phyloP scores from a whole-genome alignment of 2,888 invertebrate species.

The Iselma pallidipennis region DNA sequence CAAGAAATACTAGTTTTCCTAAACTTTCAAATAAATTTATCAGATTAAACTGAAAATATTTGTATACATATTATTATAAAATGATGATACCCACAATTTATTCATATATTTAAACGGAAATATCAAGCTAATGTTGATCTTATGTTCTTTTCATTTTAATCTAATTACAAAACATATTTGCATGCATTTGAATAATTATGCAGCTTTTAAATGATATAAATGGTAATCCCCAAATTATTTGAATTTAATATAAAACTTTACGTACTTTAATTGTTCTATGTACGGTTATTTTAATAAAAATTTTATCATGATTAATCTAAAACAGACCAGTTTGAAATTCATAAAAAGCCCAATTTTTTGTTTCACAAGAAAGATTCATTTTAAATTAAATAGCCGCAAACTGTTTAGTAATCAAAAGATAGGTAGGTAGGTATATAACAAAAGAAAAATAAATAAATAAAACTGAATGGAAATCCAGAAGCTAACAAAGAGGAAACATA shows the following conservation, averaged over 20 bases:
- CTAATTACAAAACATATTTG: constrained; percentile 27
- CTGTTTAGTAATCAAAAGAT: not conserved
- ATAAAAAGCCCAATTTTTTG: not conserved
- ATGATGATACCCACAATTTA: constrained; percentile 13
- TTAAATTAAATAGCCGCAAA: not conserved
- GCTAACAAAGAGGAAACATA: constrained; percentile 1
- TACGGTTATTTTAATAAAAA: constrained; percentile 7
- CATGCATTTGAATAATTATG: constrained; percentile 27
- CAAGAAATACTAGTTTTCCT: not conserved
- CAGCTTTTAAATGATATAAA: constrained; percentile 25
- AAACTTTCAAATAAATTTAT: constrained; percentile 7
- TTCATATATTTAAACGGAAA: constrained; percentile 24
- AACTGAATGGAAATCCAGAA: not conserved
- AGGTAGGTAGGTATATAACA: not conserved
- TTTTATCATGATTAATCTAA: constrained; percentile 9
- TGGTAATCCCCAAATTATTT: constrained; percentile 19
- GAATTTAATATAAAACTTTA: constrained; percentile 13
- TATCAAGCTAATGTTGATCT: constrained; percentile 28
- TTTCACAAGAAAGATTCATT: not conserved
- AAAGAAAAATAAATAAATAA: not conserved
- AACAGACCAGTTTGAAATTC: not conserved
- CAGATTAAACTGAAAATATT: constrained; percentile 17
- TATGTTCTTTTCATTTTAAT: constrained; percentile 25
- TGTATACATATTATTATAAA: constrained; percentile 5
- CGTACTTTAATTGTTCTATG: constrained; percentile 17